Base-by-base conservation (phyloP, 37 sponge, comb jelly and placozoan species). In the Eunapius fragilis region DNA sequence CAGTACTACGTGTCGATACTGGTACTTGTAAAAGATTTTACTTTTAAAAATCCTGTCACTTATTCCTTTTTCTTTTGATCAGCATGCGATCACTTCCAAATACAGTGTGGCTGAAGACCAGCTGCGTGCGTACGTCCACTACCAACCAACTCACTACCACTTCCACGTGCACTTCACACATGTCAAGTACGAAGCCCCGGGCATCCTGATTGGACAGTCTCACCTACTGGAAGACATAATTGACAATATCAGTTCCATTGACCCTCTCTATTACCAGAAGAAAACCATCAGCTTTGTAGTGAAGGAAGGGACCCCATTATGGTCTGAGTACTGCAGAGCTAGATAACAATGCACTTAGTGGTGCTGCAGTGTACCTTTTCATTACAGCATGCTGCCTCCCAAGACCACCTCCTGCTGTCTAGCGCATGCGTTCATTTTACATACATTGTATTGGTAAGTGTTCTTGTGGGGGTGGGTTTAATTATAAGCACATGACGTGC, bases 141-240 rank as follows among this genome's bases (percentile, higher is more conserved):
- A 99, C 87, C 99, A 99, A 75, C 99, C 99, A 2, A 91, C 97
- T 47, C 97, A 94, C 91, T 99, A 99, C 82, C 99, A 97, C 76
- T 87, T 99, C 49, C 99, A 99, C 68, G 87, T 97, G 23, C 99
- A 99, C 81, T 92, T 94, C 74, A 92, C 97, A 0, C 94, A 95
- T 69, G 35, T 95, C 71, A 67, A 74, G 25, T 95, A 93, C 72
- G 71, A 76, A 41, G 93, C 90, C 27, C 94, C 94, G 0, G 95
- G 88, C 36, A 76, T 81, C 0, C 2, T 76, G 2, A 81, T 93
- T 7, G 97, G 96, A 38, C 80, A 92, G 26, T 89, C 96, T 19
- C 92, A 95, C 69, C 84, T 95, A 23, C 76, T 99, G 67, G 92
- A 95, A 2, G 99, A 99, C 58, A 86, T 99, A 82, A 97, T 99